These are phyloP conservation scores for Labroides dimidiatus DNA, from an alignment of 2,797 vertebrate genomes.

Conservation along the genomic window DNA sequence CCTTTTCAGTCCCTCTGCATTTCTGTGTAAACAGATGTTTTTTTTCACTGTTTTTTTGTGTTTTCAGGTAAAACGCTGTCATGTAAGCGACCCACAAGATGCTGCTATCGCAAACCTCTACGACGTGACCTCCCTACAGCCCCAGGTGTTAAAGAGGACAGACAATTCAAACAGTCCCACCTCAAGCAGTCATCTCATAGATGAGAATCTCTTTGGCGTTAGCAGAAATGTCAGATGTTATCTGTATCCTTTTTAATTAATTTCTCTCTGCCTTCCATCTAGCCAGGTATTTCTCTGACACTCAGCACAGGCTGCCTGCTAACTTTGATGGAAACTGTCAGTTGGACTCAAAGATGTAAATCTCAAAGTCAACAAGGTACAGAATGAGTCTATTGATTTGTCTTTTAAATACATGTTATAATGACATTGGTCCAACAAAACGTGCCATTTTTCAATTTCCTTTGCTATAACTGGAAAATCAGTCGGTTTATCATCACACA, in stretches of 20 bases:
- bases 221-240: constrained; percentile 68
- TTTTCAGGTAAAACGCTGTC: too few relatives aligned
- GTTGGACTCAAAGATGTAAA: constrained; percentile 30
- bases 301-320: constrained; percentile 21
- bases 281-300: constrained; percentile 42
- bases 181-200: constrained; percentile 58
- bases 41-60: too few relatives aligned
- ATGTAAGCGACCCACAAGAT: too few relatives aligned
- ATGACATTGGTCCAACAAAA: constrained; percentile 3
- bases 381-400: constrained; percentile 30
- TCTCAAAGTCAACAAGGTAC: constrained; percentile 34
- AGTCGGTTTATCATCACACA: constrained; percentile 47
- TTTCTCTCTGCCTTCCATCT: constrained; percentile 43
- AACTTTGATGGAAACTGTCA: constrained; percentile 27
- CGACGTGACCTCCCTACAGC: constrained; percentile 6
- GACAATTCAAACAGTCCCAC: constrained; percentile 46
- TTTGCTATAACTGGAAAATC: constrained; percentile 38
- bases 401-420: constrained; percentile 6
- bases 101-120: constrained; percentile 1
- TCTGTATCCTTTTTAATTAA: constrained; percentile 69
- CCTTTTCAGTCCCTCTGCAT: too few relatives aligned
- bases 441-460: constrained; percentile 26
- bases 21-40: too few relatives aligned
- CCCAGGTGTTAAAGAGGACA: constrained; percentile 44
- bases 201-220: constrained; percentile 61